These are phyloP conservation scores for Achatina immaculata DNA, from an alignment of 1,140 invertebrate species.

Conservation along the genomic window DNA sequence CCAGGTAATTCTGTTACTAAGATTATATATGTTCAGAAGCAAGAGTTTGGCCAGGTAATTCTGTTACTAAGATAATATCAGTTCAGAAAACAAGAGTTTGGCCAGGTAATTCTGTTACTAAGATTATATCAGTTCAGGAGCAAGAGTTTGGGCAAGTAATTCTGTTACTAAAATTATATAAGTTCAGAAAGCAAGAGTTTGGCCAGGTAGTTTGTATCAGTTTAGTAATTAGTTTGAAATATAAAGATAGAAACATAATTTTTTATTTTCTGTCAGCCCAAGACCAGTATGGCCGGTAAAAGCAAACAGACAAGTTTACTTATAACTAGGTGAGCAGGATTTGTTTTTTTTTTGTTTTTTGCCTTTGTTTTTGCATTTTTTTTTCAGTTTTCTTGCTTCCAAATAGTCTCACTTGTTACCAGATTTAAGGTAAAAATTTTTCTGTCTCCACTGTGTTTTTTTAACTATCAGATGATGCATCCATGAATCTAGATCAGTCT, in stretches of 20 bases:
- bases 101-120: slow-evolving; percentile 44
- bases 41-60: slow-evolving; percentile 50
- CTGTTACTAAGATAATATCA: slow-evolving; percentile 46
- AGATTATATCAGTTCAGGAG: slow-evolving; percentile 56
- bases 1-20: slow-evolving; percentile 47
- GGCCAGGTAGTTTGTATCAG: slow-evolving; percentile 45
- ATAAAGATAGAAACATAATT: not conserved
- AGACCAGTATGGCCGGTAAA: slow-evolving; percentile 38
- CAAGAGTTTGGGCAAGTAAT: slow-evolving; percentile 50
- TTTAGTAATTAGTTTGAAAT: slow-evolving; percentile 53
- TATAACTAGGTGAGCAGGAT: slow-evolving; percentile 46
- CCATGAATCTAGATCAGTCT: too few relatives aligned
- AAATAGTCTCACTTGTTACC: too few relatives aligned
- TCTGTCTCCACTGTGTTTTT: too few relatives aligned
- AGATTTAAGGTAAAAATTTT: too few relatives aligned
- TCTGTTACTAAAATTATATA: slow-evolving; percentile 46
- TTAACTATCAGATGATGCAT: too few relatives aligned
- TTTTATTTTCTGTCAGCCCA: slow-evolving; percentile 37
- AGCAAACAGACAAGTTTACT: slow-evolving; percentile 47
- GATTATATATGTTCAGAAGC: slow-evolving; percentile 53
- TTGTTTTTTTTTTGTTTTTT: too few relatives aligned
- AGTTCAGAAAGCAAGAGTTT: slow-evolving; percentile 53
- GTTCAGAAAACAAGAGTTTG: slow-evolving; percentile 54
- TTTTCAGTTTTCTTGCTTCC: too few relatives aligned
- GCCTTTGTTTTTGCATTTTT: too few relatives aligned